phyloP scores from a whole-genome alignment of 2,113 vertebrate species.

The Noctilio leporinus region DNA sequence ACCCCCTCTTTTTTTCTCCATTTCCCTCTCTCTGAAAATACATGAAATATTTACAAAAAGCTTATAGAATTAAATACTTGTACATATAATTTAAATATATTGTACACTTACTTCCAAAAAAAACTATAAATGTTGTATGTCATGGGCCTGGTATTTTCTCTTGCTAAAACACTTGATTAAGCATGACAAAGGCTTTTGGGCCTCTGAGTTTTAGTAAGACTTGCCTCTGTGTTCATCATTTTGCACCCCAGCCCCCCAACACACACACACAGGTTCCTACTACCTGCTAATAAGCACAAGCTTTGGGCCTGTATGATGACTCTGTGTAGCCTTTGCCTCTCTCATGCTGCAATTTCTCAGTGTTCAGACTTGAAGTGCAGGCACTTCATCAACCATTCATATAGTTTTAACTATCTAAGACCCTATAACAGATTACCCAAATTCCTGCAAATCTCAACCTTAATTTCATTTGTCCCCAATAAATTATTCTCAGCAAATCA shows the following conservation, averaged over 20 bases:
- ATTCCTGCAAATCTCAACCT: background rate
- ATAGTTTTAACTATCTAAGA: background rate
- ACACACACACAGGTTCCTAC: background rate
- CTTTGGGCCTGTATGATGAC: rapidly evolving
- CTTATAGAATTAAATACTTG: background rate
- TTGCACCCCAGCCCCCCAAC: too few species aligned
- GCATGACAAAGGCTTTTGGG: background rate
- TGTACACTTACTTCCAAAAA: background rate
- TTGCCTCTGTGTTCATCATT: background rate
- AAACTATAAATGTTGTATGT: background rate
- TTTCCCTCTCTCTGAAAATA: too few species aligned
- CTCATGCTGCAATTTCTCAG: background rate
- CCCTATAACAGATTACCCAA: background rate
- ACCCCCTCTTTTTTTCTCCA: too few species aligned
- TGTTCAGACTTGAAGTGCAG: background rate
- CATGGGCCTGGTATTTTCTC: background rate
- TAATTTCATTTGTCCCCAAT: conserved; percentile 32
- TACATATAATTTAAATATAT: background rate
- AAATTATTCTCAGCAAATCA: background rate
- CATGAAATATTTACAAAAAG: background rate
- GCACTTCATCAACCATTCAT: background rate
- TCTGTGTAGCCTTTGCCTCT: background rate
- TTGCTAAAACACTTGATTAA: background rate
- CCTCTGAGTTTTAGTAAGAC: background rate
- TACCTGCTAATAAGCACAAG: background rate